phyloP scores from a whole-genome alignment of 2,113 vertebrate species.

The Cebidichthys violaceus region DNA sequence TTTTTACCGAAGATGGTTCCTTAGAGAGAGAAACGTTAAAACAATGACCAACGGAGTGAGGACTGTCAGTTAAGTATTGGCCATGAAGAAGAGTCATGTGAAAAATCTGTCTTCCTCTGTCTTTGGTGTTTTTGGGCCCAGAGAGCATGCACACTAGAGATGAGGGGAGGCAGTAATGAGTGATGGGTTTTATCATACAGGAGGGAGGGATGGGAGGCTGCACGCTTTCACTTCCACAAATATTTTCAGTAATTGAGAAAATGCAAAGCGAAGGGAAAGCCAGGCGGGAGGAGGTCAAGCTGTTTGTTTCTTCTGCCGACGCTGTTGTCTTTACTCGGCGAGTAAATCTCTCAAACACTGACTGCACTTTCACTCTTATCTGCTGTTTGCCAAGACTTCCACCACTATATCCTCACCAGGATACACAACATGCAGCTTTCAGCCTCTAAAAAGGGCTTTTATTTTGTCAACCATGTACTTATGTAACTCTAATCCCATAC shows the following conservation, averaged over 20 bases:
- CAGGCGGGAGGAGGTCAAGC: conserved; percentile 21
- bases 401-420: background rate
- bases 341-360: conserved; percentile 20
- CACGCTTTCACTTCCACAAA: conserved; percentile 15
- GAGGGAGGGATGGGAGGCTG: conserved; percentile 1
- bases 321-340: conserved; percentile 39
- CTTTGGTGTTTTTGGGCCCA: too few relatives aligned
- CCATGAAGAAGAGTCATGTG: too few relatives aligned
- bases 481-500: conserved; percentile 44
- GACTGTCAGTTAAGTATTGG: background rate
- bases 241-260: conserved; percentile 59
- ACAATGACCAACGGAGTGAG: background rate
- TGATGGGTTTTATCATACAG: background rate
- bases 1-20: too few relatives aligned
- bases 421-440: conserved; percentile 21
- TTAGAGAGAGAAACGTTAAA: background rate
- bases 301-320: conserved; percentile 44
- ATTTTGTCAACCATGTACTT: conserved; percentile 32
- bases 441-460: conserved; percentile 18
- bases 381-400: conserved; percentile 1
- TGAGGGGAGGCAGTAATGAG: background rate
- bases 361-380: conserved; percentile 15
- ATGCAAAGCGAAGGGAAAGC: conserved; percentile 36
- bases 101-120: too few relatives aligned
- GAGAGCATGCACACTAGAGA: background rate